Conservation (phyloP, 2,888 invertebrate species). For the Flexamia atlantica region DNA sequence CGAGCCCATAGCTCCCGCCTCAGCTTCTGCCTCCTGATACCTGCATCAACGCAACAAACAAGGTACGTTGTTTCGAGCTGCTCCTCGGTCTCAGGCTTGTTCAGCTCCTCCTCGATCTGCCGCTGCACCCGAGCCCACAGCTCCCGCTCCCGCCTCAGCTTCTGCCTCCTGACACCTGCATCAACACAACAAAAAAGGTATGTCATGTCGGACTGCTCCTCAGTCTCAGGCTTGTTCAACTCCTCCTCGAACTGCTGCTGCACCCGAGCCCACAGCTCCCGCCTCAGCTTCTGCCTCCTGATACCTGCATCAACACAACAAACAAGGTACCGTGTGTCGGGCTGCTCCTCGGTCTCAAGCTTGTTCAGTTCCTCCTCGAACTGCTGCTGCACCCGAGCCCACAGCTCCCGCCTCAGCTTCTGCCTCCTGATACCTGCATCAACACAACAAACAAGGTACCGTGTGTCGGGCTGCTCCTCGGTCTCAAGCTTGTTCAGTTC, state of each 20-base stretch:
- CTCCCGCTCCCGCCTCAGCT: conserved; percentile 3
- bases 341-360: background rate
- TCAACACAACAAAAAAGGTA: too few species aligned
- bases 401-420: background rate
- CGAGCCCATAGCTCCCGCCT: conserved; percentile 21
- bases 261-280: conserved; percentile 29
- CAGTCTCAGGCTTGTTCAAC: background rate
- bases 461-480: background rate
- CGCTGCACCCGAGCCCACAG: conserved; percentile 14
- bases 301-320: too few species aligned
- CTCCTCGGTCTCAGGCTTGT: background rate
- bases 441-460: too few species aligned
- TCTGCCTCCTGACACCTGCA: conserved; percentile 17
- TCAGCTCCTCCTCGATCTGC: background rate
- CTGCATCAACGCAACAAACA: too few species aligned
- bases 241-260: conserved; percentile 7
- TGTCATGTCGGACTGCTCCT: background rate
- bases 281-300: background rate
- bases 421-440: conserved; percentile 21
- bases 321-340: background rate
- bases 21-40: background rate
- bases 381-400: conserved; percentile 3
- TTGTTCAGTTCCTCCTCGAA: background rate
- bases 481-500: background rate
- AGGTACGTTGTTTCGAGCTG: background rate